A percentile compares a stretch with the other conserved stretches of the same genome.
phyloP scores from a whole-genome alignment of 2,797 vertebrate genomes.

The Eidolon dupreanum region DNA sequence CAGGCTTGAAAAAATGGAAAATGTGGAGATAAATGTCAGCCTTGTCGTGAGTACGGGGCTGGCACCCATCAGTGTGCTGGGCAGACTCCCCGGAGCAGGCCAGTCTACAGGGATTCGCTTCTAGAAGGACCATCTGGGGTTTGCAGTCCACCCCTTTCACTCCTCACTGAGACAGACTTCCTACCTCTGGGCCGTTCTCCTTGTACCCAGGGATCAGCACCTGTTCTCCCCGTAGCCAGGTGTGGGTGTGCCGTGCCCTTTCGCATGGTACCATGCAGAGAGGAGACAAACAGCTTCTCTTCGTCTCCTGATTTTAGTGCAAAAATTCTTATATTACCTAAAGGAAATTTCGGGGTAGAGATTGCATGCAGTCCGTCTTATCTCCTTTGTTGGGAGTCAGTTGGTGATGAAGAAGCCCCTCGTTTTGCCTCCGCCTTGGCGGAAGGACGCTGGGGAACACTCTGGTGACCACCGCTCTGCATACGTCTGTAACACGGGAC shows the following conservation, averaged over 20 bases:
- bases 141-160: not conserved
- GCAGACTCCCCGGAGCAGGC: not conserved
- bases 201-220: not conserved
- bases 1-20: not conserved
- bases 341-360: not conserved
- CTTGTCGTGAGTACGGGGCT: not conserved
- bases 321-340: not conserved
- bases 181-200: not conserved
- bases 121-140: not conserved
- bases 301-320: not conserved
- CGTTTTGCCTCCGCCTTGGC: not conserved
- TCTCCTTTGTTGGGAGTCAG: not conserved
- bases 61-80: not conserved
- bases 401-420: not conserved
- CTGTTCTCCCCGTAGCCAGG: too few species aligned
- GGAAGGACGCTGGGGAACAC: not conserved
- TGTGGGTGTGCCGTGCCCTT: rapidly evolving
- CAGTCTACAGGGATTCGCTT: not conserved
- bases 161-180: not conserved
- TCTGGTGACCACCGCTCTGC: not conserved
- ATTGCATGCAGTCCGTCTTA: not conserved
- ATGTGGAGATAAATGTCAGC: not conserved
- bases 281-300: not conserved
- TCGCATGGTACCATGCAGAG: rapidly evolving
- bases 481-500: not conserved